Conservation (phyloP, 2,113 vertebrate genomes). For the Taxidea taxus region DNA sequence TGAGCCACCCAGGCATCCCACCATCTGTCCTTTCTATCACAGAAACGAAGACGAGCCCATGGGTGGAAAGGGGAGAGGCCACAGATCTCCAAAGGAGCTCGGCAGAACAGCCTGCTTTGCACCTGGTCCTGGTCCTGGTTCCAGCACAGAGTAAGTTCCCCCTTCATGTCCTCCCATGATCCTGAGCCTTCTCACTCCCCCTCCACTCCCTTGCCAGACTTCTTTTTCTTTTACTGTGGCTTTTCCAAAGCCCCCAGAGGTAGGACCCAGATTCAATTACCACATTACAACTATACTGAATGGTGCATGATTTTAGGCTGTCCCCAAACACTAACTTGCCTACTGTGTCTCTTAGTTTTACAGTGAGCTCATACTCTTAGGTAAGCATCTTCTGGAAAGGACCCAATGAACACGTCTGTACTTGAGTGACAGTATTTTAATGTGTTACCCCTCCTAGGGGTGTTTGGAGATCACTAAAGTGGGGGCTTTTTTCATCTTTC, state of each 20-base stretch:
- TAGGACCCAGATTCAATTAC: neutral
- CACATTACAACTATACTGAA: neutral
- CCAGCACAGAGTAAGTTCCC: neutral
- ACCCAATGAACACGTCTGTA: neutral
- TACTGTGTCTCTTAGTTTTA: neutral
- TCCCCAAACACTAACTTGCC: neutral
- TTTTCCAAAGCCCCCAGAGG: neutral
- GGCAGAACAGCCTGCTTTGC: neutral
- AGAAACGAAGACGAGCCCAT: neutral
- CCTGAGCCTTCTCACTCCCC: neutral
- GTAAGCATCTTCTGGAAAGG: neutral
- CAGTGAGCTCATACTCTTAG: neutral
- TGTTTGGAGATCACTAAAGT: neutral
- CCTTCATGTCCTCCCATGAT: neutral
- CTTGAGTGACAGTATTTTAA: neutral
- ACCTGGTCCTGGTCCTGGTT: neutral
- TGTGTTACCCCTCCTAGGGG: neutral
- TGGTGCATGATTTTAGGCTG: neutral
- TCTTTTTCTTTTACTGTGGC: neutral
- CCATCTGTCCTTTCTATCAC: neutral
- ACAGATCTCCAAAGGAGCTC: too few relatives aligned
- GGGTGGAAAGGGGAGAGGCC: neutral
- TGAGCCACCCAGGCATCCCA: too few relatives aligned
- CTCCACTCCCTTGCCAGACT: neutral
- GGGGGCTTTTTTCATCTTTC: neutral